Base-by-base conservation (phyloP, 2,113 vertebrate species). In the Polyodon spathula region DNA sequence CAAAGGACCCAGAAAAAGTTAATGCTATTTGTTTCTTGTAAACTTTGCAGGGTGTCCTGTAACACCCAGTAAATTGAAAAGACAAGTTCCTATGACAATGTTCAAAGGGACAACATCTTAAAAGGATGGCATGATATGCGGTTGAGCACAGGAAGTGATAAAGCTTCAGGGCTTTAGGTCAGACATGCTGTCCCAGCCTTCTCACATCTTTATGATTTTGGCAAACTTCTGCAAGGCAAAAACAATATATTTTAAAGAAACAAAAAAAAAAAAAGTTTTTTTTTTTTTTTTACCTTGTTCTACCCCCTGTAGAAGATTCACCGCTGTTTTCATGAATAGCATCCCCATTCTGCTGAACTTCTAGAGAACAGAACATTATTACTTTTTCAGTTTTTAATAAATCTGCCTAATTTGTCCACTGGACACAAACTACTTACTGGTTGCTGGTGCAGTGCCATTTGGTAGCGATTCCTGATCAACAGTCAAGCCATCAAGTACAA, bases 341-440 rank as follows among this genome's bases (percentile, higher is more conserved):
- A 43, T 93, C 90, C 14, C 96, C 95, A 68, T 98, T 98, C 75
- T 96, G 93, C 75, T 95, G 93, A 76, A 90, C 82, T 89, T 95
- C 93, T 92, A 78, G 82, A 82, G 65, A 81, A 89, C 42, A 72
- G 58, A 56, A 70, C 7, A 44, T 8, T 8, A 8, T 44, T 44
- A 44, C 43, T 1, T 46, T 46, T 14, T 10, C 44, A 46, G 14
- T 60, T 64, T 41, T 61, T 12, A 27, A 27, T 27, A 27, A 27
- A 27, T 27, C 27, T 27, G 27, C 27, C 27, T 27, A 27, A 27
- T 41, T n/a, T 55, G 17, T 27, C 27, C 1, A 27, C 27, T n/a
- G 40, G 16, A 37, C 8, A 61, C 63, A 66, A 15, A 67, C 11
- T 53, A 81, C 93, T 92, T 88, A 97, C 95, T 94, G 80, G 78